Conservation (phyloP, 2,888 invertebrate species). For the Drosophila longiperda region DNA sequence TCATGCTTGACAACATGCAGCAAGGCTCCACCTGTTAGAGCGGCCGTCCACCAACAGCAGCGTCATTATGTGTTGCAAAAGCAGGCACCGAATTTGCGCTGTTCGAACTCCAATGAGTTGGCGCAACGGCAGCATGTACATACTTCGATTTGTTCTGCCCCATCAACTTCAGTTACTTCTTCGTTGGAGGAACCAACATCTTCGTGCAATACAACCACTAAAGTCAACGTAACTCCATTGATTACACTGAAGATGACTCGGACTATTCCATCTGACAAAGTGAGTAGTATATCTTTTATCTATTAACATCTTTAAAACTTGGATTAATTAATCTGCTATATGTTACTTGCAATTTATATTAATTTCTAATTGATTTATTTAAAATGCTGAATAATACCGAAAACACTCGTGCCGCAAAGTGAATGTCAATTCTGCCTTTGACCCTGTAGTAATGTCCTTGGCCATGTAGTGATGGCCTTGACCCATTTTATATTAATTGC, state of each 20-base stretch:
- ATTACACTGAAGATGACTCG: conserved; percentile 88
- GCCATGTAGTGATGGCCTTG: neutral
- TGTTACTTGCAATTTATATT: neutral
- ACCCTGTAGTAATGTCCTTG: neutral
- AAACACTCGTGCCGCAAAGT: neutral
- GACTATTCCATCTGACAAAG: conserved; percentile 94
- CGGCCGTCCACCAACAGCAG: conserved; percentile 61
- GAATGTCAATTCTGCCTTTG: neutral
- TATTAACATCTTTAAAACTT: neutral
- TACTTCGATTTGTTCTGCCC: conserved; percentile 40
- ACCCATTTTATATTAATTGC: neutral
- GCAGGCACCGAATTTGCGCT: conserved; percentile 22
- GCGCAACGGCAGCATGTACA: conserved; percentile 36
- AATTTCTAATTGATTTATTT: neutral
- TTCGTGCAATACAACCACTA: conserved; percentile 35
- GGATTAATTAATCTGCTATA: neutral
- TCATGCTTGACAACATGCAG: conserved; percentile 47
- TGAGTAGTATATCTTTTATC: conserved; percentile 82
- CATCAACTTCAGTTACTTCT: conserved; percentile 19
- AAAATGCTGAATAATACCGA: neutral
- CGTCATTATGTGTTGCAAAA: conserved; percentile 36
- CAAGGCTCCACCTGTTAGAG: conserved; percentile 48
- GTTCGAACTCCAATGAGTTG: conserved; percentile 23
- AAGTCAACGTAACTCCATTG: conserved; percentile 59
- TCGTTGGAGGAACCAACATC: conserved; percentile 17